Evolutionary conservation across 2,888 invertebrate species (phyloP).

Genomic region (Pachydiplax longipennis): DNA sequence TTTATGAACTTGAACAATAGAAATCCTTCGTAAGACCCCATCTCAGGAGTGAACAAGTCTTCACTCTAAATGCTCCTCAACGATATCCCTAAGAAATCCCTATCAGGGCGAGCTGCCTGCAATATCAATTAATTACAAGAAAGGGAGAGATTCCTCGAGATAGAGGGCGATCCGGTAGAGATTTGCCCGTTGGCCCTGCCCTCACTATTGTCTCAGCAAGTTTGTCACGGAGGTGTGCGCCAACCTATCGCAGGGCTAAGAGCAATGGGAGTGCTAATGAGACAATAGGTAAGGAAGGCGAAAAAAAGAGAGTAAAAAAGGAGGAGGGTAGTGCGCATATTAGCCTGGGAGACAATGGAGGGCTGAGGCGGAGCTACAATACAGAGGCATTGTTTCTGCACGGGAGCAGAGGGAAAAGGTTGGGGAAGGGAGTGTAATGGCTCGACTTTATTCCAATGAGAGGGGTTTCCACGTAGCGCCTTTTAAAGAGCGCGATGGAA

Average conservation of each 20-base stretch:
- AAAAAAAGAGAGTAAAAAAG: neutral
- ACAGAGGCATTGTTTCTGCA: neutral
- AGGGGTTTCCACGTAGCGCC: neutral
- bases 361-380: neutral
- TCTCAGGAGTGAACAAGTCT: neutral
- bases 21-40: neutral
- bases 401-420: neutral
- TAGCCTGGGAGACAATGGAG: too few relatives aligned
- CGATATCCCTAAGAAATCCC: neutral
- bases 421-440: neutral
- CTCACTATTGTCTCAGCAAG: neutral
- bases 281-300: neutral
- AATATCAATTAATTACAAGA: conserved; percentile 30
- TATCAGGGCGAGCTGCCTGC: neutral
- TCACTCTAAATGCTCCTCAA: neutral
- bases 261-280: neutral
- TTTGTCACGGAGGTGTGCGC: neutral
- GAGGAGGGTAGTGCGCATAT: neutral
- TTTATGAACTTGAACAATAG: too few relatives aligned
- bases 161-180: neutral
- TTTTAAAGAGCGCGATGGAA: neutral
- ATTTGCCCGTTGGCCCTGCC: neutral
- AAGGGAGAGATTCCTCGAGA: neutral
- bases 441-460: neutral
- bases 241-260: neutral